These are phyloP conservation scores for Alauda arvensis DNA, from an alignment of 2,797 vertebrate species.

Conservation along the genomic window DNA sequence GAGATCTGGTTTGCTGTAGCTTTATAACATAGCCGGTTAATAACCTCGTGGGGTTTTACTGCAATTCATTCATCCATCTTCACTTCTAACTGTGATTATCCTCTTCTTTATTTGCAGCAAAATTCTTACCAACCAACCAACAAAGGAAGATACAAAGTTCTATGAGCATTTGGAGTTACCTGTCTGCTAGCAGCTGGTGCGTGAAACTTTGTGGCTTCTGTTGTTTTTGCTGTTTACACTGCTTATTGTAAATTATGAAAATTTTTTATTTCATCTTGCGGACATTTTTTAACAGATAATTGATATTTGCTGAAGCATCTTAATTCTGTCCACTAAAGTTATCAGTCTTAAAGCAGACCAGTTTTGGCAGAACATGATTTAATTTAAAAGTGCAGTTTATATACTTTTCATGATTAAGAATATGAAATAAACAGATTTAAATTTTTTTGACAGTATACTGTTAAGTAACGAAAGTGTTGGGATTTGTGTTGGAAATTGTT, in stretches of 20 bases:
- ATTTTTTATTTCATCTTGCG: conserved; percentile 66
- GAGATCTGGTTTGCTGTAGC: not conserved
- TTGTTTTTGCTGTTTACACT: conserved; percentile 71
- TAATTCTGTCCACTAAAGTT: conserved; percentile 45
- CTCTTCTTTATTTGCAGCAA: conserved; percentile 81
- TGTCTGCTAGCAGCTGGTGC: conserved; percentile 57
- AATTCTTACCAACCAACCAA: conserved; percentile 99
- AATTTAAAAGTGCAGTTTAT: conserved; percentile 61
- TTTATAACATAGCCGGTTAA: not conserved
- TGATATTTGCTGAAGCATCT: conserved; percentile 62
- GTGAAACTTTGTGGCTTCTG: conserved; percentile 62
- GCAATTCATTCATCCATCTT: not conserved
- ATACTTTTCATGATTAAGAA: conserved; percentile 48
- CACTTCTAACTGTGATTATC: not conserved
- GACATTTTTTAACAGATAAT: conserved; percentile 70
- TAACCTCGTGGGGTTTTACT: not conserved
- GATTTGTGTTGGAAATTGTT: conserved; percentile 46
- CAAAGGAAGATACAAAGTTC: conserved; percentile 97
- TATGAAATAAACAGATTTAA: conserved; percentile 52
- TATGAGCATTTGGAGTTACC: conserved; percentile 74
- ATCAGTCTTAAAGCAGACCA: conserved; percentile 55
- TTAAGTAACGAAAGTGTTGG: conserved; percentile 40
- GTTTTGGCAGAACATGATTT: conserved; percentile 44
- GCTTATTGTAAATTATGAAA: conserved; percentile 73
- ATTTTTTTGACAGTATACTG: conserved; percentile 27